Evolutionary conservation across 2,113 vertebrate genomes (phyloP), one percentile per base, ranked within the genome.

Genomic region (Ophiodon elongatus): DNA sequence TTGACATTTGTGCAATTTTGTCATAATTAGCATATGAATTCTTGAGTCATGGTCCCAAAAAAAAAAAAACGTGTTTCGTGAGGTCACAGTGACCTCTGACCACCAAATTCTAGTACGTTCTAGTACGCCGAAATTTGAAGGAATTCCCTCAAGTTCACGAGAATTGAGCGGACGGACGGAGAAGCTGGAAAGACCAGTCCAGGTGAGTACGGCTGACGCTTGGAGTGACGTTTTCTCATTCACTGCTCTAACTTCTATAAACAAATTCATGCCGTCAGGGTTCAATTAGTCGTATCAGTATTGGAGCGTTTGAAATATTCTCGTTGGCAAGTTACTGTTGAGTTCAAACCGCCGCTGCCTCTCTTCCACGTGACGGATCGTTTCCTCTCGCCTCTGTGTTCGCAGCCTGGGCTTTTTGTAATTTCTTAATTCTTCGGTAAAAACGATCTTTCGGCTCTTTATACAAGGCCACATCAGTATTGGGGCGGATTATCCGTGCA

Each of bases 311-410:
- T 52, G 29, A 70, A 50, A 79, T 62, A 27, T 35, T 33, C n/a
- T 54, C n/a, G 63, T 64, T 69, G 39, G 23, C 57, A 77, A 33
- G 6, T 50, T 37, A 70, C 41, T 50, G 54, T 41, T 60, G 27
- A 72, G 14, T 69, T 41, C 35, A 70, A 59, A 35, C 70, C 23
- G 7, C 17, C 11, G n/a, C 27, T 52, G 57, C 71, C n/a, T 84
- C 63, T 27, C 21, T 39, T 73, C 10, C 64, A 59, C 39, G 56
- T 56, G 66, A 25, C 76, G 23, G 65, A 62, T 75, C 33, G 70
- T 72, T 76, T 76, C 25, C 35, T 1, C 3, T 71, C 23, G 19
- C 37, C 21, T 79, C 29, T 73, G 29, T 82, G 43, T 71, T 72
- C 43, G 54, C 71, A 59, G 21, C 19, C 15, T 19, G 67, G 21